Evolutionary conservation across 2,888 invertebrate genomes (phyloP).

Genomic region (Plusia festucae): DNA sequence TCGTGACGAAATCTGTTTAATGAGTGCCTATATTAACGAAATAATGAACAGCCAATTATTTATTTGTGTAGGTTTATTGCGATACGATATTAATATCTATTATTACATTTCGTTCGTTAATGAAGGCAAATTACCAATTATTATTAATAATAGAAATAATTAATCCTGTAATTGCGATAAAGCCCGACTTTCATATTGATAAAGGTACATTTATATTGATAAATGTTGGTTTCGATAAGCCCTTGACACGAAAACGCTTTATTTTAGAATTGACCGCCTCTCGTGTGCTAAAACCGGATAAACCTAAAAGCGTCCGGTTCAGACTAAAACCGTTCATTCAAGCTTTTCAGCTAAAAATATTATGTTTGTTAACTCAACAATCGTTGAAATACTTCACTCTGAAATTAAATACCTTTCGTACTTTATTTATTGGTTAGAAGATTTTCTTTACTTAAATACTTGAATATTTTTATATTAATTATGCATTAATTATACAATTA

Average conservation of each 20-base stretch:
- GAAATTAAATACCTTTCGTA: no score
- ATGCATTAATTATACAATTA: no score
- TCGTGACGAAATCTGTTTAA: no score
- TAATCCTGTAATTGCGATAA: neutral
- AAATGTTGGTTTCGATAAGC: neutral
- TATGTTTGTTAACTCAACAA: neutral
- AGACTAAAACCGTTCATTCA: constrained; percentile 2
- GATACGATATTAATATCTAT: neutral
- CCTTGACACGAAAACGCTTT: neutral
- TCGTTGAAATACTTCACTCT: neutral
- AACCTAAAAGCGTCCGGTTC: constrained; percentile 5
- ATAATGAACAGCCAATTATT: neutral
- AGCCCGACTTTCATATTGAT: neutral
- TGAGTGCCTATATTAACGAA: neutral
- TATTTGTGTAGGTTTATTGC: neutral
- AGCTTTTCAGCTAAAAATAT: neutral
- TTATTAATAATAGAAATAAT: neutral
- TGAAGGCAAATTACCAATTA: constrained; percentile 5
- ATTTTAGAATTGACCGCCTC: neutral
- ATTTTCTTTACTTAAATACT: no score
- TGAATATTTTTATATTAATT: no score
- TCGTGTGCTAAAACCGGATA: constrained; percentile 1
- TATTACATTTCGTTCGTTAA: neutral
- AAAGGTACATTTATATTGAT: constrained; percentile 4
- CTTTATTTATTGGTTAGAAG: no score